These are phyloP conservation scores for Galeopterus variegatus DNA, from an alignment of 2,113 vertebrate genomes.

Conservation along the genomic window DNA sequence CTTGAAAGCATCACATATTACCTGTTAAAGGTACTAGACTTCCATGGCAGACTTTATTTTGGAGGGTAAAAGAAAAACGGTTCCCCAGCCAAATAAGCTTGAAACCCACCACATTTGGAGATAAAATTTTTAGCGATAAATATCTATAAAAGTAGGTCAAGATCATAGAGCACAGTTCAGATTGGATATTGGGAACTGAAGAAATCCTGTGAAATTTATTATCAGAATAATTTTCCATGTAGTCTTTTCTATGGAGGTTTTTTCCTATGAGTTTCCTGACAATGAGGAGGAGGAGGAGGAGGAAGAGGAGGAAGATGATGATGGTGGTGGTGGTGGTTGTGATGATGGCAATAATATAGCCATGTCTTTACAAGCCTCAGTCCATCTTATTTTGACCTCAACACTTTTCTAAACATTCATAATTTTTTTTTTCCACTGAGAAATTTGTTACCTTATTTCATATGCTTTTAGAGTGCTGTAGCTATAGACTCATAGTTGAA, in stretches of 20 bases:
- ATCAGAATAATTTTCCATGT: not conserved
- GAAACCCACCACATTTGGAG: not conserved
- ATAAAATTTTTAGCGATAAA: not conserved
- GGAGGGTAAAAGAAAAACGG: not conserved
- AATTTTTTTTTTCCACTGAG: not conserved
- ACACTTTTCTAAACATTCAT: not conserved
- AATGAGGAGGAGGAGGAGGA: fast-evolving
- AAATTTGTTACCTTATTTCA: not conserved
- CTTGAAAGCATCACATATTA: no score
- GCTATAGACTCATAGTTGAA: not conserved
- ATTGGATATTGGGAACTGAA: not conserved
- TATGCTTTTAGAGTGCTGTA: not conserved
- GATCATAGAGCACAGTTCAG: not conserved
- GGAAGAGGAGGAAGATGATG: not conserved
- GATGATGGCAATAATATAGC: not conserved
- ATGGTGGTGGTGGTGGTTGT: not conserved
- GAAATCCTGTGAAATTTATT: not conserved
- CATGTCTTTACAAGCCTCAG: not conserved
- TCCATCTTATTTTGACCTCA: not conserved
- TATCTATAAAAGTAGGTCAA: not conserved
- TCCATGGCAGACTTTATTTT: not conserved
- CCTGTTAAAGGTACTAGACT: not conserved
- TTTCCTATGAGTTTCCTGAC: not conserved
- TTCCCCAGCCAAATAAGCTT: not conserved
- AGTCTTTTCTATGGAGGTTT: not conserved